Conservation (phyloP, 2,113 vertebrate species). For the Silurus asotus region DNA sequence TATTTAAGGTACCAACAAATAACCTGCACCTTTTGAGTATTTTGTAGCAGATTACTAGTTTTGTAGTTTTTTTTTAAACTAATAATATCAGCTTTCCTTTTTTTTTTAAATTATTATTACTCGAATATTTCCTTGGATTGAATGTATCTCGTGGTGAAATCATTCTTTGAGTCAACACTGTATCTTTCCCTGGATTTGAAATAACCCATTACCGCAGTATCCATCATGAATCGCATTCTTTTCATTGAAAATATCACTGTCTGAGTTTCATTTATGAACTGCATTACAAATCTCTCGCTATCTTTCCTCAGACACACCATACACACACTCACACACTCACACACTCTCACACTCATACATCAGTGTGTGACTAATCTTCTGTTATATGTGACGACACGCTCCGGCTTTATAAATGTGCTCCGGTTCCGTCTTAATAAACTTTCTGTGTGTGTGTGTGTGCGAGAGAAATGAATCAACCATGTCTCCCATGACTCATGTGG, state of each 20-base stretch:
- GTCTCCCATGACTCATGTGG: background rate
- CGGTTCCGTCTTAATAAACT: slow-evolving; percentile 12
- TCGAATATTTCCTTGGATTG: background rate
- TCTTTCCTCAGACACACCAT: background rate
- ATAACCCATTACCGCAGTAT: background rate
- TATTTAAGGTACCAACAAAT: too few species aligned
- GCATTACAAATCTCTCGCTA: background rate
- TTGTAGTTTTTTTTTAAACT: too few species aligned
- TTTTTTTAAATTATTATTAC: too few species aligned
- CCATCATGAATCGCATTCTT: background rate
- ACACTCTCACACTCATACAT: slow-evolving; percentile 13
- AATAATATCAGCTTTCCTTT: too few species aligned
- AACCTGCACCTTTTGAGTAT: too few species aligned
- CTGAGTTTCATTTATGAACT: slow-evolving; percentile 3
- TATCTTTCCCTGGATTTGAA: background rate
- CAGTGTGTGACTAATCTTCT: slow-evolving; percentile 4
- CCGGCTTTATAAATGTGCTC: slow-evolving; percentile 24
- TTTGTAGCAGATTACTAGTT: too few species aligned
- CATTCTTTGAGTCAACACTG: background rate
- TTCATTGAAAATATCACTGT: background rate
- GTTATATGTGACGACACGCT: slow-evolving; percentile 6
- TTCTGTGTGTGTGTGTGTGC: background rate
- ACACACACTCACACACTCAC: background rate
- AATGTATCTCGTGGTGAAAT: background rate
- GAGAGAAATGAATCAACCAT: background rate